Percentiles rank a stretch among this genome's conserved stretches.
phyloP scores from a whole-genome alignment of 30 jellyfish, hydroid and myxozoan genomes.

The Aurelia sp. region DNA sequence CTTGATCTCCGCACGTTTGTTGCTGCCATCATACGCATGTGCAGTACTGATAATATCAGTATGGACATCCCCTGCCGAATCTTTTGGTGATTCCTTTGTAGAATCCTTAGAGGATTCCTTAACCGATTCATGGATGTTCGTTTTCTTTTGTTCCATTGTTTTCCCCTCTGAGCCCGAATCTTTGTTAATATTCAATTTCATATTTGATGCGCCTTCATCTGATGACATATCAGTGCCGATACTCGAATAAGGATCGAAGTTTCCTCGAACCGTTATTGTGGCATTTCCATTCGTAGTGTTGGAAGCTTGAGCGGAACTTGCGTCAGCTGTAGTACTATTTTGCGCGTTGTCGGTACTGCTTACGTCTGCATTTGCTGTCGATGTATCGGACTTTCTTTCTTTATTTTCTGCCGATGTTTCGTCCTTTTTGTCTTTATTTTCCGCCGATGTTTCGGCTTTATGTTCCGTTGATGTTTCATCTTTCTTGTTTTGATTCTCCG shows the following conservation, averaged over 20 bases:
- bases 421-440: background rate
- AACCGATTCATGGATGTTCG: background rate
- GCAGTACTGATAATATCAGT: conserved; percentile 29
- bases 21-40: conserved; percentile 7
- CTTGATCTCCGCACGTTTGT: background rate
- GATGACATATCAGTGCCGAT: conserved; percentile 50
- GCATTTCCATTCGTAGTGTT: background rate
- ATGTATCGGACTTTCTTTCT: background rate
- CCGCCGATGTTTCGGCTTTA: conserved; percentile 27
- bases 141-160: conserved; percentile 32
- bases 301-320: background rate
- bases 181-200: conserved; percentile 10
- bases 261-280: conserved; percentile 19
- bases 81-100: background rate
- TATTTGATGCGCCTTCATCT: conserved; percentile 11
- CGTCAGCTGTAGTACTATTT: background rate
- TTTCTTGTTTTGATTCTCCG: background rate
- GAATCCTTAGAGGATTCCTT: background rate
- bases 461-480: conserved; percentile 6
- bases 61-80: conserved; percentile 20
- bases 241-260: conserved; percentile 42
- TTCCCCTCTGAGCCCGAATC: conserved; percentile 10
- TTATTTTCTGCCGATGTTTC: background rate
- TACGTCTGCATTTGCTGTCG: background rate
- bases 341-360: background rate